Evolutionary conservation across 2,888 invertebrate genomes (phyloP), one percentile per base, ranked within the genome.

Genomic region (Cantharis rustica): DNA sequence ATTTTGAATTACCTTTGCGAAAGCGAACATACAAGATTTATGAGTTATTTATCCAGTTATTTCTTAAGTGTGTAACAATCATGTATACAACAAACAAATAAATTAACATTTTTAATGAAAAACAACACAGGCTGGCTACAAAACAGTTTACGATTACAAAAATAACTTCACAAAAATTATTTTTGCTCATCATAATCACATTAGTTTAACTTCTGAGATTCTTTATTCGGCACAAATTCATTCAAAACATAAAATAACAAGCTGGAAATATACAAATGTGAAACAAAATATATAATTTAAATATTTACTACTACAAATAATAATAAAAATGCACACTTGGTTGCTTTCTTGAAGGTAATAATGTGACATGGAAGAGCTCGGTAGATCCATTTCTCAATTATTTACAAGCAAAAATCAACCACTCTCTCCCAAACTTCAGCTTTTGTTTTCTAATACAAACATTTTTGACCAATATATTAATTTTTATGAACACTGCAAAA

Each of bases 401-500:
- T 47, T 7, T 47, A 47, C 47, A 47, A 47, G n/a, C 47, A 47
- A 47, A 47, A 47, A 47, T 66, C 23, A 66, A 66, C 16, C 23
- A 16, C 64, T 63, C 20, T 16, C 64, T 66, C 10, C 23, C n/a
- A 66, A 66, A 66, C n/a, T 23, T 66, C 20, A 66, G 64, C n/a
- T 66, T 66, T 66, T 66, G 64, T 20, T 66, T 66, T 66, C 23
- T 20, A 66, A 66, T 66, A n/a, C 23, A n/a, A 66, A 66, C 64
- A 20, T 66, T 20, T 17, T 20, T 17, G 64, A 20, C 17, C 64
- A 68, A 66, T 75, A 75, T 70, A 20, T 68, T 71, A 71, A 75
- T 61, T 75, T 47, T 47, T 75, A 71, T 75, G 61, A 71, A 75
- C 71, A 75, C 68, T 75, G 47, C 63, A 69, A 71, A 47, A 71